Percentiles rank a stretch among this genome's conserved stretches.
These are phyloP conservation scores for Oryzias sinensis DNA, from an alignment of 2,797 vertebrate genomes.

Conservation along the genomic window DNA sequence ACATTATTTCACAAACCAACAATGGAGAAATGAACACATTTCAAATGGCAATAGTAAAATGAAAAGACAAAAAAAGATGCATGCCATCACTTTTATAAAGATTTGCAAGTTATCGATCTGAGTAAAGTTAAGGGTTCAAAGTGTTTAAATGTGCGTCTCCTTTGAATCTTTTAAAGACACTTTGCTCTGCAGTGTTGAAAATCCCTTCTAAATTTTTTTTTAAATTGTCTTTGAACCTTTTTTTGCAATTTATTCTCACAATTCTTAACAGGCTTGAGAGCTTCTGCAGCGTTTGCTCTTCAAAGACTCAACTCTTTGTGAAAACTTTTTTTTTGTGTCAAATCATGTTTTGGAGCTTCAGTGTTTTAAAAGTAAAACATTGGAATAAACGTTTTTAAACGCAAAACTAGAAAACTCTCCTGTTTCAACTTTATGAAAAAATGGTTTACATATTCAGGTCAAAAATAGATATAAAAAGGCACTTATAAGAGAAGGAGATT, in stretches of 20 bases:
- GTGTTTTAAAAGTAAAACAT: too few species aligned
- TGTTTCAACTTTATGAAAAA: too few species aligned
- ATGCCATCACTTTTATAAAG: not conserved
- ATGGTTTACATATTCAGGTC: too few species aligned
- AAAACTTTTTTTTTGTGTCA: too few species aligned
- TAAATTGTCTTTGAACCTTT: not conserved
- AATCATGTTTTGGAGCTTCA: too few species aligned
- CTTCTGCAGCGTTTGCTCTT: not conserved
- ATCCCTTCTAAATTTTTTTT: not conserved
- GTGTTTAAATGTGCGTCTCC: not conserved
- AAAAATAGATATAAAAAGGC: too few species aligned
- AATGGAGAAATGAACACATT: not conserved
- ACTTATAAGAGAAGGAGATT: not conserved
- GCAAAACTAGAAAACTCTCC: too few species aligned
- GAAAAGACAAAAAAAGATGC: not conserved
- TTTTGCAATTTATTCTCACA: not conserved
- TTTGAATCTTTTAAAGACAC: not conserved
- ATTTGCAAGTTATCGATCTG: not conserved
- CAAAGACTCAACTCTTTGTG: not conserved
- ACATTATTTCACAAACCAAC: slow-evolving; percentile 15
- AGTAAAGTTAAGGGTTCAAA: not conserved
- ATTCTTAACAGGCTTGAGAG: not conserved
- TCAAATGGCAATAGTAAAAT: not conserved
- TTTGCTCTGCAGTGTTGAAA: not conserved
- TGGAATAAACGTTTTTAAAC: too few species aligned